Conservation (phyloP, 2,888 invertebrate species). For the Drosophila neonasuta region DNA sequence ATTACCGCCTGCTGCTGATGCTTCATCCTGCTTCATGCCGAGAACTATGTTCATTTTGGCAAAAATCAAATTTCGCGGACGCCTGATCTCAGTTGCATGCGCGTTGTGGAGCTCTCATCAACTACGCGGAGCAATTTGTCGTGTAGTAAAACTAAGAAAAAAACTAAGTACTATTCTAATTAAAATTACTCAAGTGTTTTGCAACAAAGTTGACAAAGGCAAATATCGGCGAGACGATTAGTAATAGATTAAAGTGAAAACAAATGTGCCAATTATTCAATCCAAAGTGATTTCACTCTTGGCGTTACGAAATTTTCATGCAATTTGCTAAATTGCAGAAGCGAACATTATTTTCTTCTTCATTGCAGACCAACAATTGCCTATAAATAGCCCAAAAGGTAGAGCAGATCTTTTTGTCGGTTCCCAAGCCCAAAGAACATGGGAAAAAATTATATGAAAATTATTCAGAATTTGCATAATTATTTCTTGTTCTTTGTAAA, state of each 20-base stretch:
- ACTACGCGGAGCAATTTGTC: constrained; percentile 54
- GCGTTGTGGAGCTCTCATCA: constrained; percentile 69
- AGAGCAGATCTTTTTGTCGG: constrained; percentile 43
- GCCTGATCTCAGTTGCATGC: constrained; percentile 73
- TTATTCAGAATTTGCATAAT: constrained; percentile 54
- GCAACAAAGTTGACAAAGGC: constrained; percentile 3
- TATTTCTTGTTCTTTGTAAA: constrained; percentile 14
- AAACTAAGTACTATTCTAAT: background rate
- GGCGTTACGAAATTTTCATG: constrained; percentile 58
- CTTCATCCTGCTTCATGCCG: constrained; percentile 26
- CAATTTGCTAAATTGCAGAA: constrained; percentile 49
- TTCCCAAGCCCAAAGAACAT: constrained; percentile 36
- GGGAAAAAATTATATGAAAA: constrained; percentile 36
- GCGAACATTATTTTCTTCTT: constrained; percentile 20
- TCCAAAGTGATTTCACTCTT: constrained; percentile 28
- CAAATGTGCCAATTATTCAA: constrained; percentile 45
- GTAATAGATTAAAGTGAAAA: constrained; percentile 40
- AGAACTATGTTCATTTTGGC: constrained; percentile 55
- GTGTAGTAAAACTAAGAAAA: constrained; percentile 16
- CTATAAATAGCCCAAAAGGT: constrained; percentile 72
- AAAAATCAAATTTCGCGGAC: constrained; percentile 74
- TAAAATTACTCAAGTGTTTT: constrained; percentile 25
- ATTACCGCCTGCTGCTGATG: constrained; percentile 11
- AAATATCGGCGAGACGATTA: background rate
- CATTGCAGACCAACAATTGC: constrained; percentile 51